phyloP scores from a whole-genome alignment of 2,113 vertebrate genomes.

The Cyanoramphus novaezelandiae region DNA sequence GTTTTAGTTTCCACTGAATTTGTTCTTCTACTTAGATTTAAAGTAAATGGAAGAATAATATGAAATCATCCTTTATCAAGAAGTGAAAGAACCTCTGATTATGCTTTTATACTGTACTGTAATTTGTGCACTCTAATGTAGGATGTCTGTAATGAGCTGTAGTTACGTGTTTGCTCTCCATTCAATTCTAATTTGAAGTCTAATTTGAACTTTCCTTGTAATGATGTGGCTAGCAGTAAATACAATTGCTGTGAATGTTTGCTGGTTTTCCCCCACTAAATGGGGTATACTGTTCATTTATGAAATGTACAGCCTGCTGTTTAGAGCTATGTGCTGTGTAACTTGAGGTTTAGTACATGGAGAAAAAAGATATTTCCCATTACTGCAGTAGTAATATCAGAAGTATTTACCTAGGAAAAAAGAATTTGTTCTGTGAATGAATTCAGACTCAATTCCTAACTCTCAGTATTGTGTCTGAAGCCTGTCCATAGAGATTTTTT shows the following conservation, averaged over 20 bases:
- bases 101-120: background rate
- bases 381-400: background rate
- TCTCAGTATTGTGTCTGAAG: background rate
- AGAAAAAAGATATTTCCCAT: background rate
- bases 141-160: background rate
- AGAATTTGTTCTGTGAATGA: background rate
- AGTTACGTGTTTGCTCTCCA: background rate
- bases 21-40: background rate
- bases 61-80: background rate
- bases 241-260: background rate
- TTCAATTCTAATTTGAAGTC: background rate
- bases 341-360: background rate
- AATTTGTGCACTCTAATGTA: background rate
- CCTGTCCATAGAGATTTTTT: background rate
- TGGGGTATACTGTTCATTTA: background rate
- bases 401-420: background rate
- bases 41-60: background rate
- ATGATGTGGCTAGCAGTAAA: background rate
- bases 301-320: background rate
- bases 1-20: background rate
- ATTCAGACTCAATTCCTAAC: background rate
- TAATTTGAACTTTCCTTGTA: background rate
- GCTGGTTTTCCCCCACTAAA: background rate
- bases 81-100: slow-evolving; percentile 18
- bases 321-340: background rate